phyloP scores from a whole-genome alignment of 2,797 vertebrate genomes.

The Pangasius mekongensis region DNA sequence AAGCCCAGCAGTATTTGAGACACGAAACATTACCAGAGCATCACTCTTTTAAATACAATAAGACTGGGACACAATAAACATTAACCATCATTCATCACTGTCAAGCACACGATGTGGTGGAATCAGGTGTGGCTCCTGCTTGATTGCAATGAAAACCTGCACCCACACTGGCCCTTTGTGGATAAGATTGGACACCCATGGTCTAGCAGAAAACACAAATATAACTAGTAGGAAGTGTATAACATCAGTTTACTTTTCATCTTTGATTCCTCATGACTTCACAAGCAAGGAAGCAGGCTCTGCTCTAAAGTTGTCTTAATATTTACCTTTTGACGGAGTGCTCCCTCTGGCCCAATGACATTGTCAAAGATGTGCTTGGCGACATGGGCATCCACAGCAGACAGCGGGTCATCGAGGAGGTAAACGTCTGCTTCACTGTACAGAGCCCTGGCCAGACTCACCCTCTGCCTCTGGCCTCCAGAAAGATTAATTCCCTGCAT shows the following conservation, averaged over 20 bases:
- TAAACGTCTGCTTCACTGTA: constrained; percentile 88
- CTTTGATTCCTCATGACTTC: not conserved
- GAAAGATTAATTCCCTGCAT: constrained; percentile 95
- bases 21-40: not conserved
- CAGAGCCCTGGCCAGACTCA: constrained; percentile 91
- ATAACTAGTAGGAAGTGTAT: not conserved
- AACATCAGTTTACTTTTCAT: not conserved
- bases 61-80: not conserved
- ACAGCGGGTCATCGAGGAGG: constrained; percentile 93
- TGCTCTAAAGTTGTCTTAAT: not conserved
- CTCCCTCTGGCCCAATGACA: constrained; percentile 90
- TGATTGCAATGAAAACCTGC: no score
- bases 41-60: not conserved
- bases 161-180: no score
- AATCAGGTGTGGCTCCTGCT: no score
- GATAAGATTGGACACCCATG: no score
- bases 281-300: not conserved
- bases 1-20: not conserved
- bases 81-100: not conserved
- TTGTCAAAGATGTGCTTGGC: constrained; percentile 96
- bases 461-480: constrained; percentile 92
- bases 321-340: constrained; percentile 86
- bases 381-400: constrained; percentile 94
- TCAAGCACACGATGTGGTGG: not conserved
- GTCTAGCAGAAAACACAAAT: not conserved